A percentile compares a stretch with the other conserved stretches of the same genome.
These are phyloP conservation scores for Paedocypris micromegethes DNA, from an alignment of 2,797 vertebrate genomes.

Conservation along the genomic window DNA sequence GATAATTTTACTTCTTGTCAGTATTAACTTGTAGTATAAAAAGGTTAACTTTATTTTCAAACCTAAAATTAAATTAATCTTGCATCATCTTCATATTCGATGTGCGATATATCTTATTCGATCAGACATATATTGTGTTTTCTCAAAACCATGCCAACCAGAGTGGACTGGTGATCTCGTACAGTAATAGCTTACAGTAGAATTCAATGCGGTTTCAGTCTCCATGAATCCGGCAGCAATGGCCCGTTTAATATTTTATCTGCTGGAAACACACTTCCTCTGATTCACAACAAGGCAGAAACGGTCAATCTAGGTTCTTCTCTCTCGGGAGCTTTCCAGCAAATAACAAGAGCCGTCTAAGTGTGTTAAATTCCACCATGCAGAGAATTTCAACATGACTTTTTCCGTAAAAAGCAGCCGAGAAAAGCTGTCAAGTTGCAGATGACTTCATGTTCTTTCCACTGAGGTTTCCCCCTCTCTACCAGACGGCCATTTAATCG, in stretches of 20 bases:
- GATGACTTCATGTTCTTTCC: conserved; percentile 67
- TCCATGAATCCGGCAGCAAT: conserved; percentile 1
- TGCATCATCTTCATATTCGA: too few relatives aligned
- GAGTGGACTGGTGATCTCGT: conserved; percentile 5
- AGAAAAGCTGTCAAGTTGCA: conserved; percentile 48
- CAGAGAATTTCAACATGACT: conserved; percentile 6
- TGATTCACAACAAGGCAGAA: conserved; percentile 3
- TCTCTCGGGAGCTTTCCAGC: conserved; percentile 1
- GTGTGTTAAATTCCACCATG: not conserved
- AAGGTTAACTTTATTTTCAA: too few relatives aligned
- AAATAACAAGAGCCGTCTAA: conserved; percentile 11
- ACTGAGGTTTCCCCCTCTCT: conserved; percentile 20
- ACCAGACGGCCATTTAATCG: conserved; percentile 22
- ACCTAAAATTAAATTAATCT: too few relatives aligned
- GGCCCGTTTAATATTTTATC: conserved; percentile 16
- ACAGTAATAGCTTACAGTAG: not conserved
- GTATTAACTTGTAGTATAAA: too few relatives aligned
- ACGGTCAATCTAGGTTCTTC: conserved; percentile 2
- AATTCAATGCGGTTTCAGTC: conserved; percentile 19
- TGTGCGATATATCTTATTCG: too few relatives aligned
- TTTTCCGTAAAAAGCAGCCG: conserved; percentile 30
- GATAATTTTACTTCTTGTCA: too few relatives aligned
- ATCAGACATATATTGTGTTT: too few relatives aligned
- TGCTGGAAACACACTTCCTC: conserved; percentile 23
- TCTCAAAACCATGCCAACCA: conserved; percentile 2